Percentiles rank a stretch among this genome's conserved stretches.
phyloP scores from a whole-genome alignment of 2,888 invertebrate genomes.

The Clunio marinus region DNA sequence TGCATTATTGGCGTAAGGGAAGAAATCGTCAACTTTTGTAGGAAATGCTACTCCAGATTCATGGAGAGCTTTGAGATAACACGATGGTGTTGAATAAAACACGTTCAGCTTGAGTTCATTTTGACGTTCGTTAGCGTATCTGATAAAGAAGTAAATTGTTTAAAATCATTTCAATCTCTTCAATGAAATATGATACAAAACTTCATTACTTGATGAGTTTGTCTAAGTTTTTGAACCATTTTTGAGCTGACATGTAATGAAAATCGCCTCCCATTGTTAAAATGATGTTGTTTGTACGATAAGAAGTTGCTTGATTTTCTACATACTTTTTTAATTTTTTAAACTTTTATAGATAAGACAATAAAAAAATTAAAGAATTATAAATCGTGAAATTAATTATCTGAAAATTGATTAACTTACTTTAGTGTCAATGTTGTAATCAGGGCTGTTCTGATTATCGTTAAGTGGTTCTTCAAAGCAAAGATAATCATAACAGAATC shows the following conservation, averaged over 20 bases:
- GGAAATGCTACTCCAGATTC: constrained; percentile 49
- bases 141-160: constrained; percentile 45
- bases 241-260: constrained; percentile 68
- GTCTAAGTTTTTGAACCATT: constrained; percentile 83
- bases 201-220: constrained; percentile 72
- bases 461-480: constrained; percentile 63
- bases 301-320: constrained; percentile 54
- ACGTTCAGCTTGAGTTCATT: constrained; percentile 56
- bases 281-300: constrained; percentile 70
- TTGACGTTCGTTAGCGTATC: constrained; percentile 62
- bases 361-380: constrained; percentile 7
- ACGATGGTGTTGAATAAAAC: constrained; percentile 60
- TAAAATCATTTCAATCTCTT: background rate
- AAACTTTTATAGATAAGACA: too few species aligned
- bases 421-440: constrained; percentile 61
- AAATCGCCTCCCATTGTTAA: constrained; percentile 93
- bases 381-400: constrained; percentile 42
- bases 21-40: constrained; percentile 58
- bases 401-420: too few species aligned
- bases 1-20: constrained; percentile 63
- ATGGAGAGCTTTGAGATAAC: constrained; percentile 57
- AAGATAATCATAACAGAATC: constrained; percentile 69
- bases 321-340: constrained; percentile 56
- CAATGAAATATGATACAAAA: too few species aligned
- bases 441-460: constrained; percentile 59